A percentile compares a stretch with the other conserved stretches of the same genome.
Conservation (phyloP, 2,797 vertebrate species). For the Petrocephalus schoutedeni region DNA sequence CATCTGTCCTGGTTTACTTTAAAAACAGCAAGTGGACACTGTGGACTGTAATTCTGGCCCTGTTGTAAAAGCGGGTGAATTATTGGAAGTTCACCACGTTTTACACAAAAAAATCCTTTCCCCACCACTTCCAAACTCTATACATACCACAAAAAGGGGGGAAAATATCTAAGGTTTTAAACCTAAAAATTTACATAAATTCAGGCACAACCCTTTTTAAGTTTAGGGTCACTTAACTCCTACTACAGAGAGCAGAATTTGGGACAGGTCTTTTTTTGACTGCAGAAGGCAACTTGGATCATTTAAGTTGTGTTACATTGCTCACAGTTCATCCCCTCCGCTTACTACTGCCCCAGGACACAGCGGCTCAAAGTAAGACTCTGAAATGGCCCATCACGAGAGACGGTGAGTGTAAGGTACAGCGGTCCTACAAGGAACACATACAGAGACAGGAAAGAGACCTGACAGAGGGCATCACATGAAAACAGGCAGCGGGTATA, state of each 20-base stretch:
- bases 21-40: slow-evolving; percentile 21
- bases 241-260: background rate
- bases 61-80: background rate
- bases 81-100: background rate
- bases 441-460: background rate
- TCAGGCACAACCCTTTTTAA: background rate
- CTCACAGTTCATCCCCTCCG: background rate
- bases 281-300: slow-evolving; percentile 15
- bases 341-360: background rate
- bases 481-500: background rate
- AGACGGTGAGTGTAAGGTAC: background rate
- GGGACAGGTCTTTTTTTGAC: background rate
- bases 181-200: background rate
- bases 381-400: background rate
- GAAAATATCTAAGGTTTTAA: background rate
- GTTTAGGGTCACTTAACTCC: background rate
- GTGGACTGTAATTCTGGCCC: background rate
- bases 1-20: slow-evolving; percentile 10
- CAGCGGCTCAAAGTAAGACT: slow-evolving; percentile 4
- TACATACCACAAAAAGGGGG: background rate
- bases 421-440: background rate
- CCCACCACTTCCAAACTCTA: background rate
- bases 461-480: background rate
- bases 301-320: background rate
- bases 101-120: background rate